phyloP scores from a whole-genome alignment of 2,888 invertebrate species.

The Netelia virgata region DNA sequence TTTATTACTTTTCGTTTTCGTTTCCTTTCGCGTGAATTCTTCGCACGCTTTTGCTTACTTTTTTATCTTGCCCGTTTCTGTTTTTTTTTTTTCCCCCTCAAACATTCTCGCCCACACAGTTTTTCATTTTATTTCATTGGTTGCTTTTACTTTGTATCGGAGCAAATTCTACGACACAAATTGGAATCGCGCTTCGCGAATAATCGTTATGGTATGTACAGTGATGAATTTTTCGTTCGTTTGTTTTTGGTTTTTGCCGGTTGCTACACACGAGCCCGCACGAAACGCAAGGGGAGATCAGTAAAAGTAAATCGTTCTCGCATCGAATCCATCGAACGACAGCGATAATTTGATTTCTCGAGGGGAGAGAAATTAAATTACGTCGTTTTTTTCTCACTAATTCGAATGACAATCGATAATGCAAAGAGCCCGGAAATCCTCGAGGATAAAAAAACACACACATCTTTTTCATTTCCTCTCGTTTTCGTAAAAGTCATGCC shows the following conservation, averaged over 20 bases:
- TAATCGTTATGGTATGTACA: conserved; percentile 44
- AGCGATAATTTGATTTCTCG: background rate
- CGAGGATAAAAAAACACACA: background rate
- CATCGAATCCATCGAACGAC: background rate
- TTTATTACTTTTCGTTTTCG: background rate
- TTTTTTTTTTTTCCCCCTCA: background rate
- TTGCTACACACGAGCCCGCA: conserved; percentile 5
- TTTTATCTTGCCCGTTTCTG: background rate
- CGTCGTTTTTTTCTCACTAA: background rate
- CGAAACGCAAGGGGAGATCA: conserved; percentile 23
- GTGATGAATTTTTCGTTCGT: conserved; percentile 31
- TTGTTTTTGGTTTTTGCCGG: background rate
- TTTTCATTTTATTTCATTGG: background rate
- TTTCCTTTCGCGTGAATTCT: background rate
- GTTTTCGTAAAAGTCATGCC: background rate
- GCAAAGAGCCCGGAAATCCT: background rate
- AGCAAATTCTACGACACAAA: conserved; percentile 29
- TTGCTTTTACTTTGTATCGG: too few species aligned
- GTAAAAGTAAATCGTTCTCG: background rate
- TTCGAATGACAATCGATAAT: background rate
- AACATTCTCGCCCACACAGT: background rate
- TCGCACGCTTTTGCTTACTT: background rate
- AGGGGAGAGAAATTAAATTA: background rate
- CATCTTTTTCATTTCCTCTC: background rate
- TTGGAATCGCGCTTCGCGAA: conserved; percentile 35